These are phyloP conservation scores for Amazonetta brasiliensis DNA, from an alignment of 2,797 vertebrate genomes.

Conservation along the genomic window DNA sequence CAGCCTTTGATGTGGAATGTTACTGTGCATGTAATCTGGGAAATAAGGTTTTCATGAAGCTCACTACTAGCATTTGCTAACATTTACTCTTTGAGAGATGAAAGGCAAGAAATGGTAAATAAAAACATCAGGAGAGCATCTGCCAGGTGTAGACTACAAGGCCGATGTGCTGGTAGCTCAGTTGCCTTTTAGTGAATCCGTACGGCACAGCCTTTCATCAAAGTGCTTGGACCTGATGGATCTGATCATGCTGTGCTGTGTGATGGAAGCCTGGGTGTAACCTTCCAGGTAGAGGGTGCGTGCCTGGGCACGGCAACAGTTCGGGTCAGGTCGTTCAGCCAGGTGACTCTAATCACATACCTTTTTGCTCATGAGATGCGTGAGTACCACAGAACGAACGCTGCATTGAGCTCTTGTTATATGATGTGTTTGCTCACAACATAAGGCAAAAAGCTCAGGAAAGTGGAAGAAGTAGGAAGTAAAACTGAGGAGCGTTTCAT, in stretches of 20 bases:
- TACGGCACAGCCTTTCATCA: background rate
- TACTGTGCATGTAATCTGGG: background rate
- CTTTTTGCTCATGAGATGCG: background rate
- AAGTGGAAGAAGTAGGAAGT: background rate
- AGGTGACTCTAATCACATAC: background rate
- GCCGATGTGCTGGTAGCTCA: background rate
- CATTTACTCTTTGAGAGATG: background rate
- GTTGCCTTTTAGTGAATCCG: background rate
- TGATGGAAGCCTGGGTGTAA: background rate
- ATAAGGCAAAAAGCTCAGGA: background rate
- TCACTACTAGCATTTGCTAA: background rate
- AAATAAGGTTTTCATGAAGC: background rate
- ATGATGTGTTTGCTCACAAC: background rate
- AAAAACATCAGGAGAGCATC: background rate
- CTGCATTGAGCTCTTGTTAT: rapidly evolving
- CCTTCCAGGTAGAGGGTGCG: background rate
- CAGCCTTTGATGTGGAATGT: rapidly evolving
- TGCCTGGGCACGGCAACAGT: background rate
- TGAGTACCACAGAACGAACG: rapidly evolving
- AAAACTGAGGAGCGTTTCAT: background rate
- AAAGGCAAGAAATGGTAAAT: background rate
- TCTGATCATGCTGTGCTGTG: rapidly evolving
- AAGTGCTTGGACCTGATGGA: background rate
- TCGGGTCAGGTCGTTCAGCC: background rate
- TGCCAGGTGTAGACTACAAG: background rate